Conservation (phyloP, 2,797 vertebrate genomes). For the Protonibea diacanthus region DNA sequence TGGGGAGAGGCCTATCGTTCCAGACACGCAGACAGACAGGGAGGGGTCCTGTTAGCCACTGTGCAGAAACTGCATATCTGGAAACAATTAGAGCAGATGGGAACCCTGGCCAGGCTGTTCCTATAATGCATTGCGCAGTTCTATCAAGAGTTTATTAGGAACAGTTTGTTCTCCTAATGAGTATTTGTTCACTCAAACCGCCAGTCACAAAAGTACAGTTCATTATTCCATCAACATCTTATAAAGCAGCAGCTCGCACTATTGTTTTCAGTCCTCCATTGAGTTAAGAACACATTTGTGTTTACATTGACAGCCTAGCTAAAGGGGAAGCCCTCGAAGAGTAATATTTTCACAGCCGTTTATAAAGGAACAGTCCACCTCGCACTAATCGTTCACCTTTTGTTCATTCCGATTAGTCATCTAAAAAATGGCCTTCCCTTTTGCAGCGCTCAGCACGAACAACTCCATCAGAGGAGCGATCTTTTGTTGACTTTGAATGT, state of each 20-base stretch:
- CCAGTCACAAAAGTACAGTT: constrained; percentile 18
- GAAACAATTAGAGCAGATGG: constrained; percentile 79
- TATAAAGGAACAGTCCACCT: constrained; percentile 28
- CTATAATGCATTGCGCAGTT: constrained; percentile 51
- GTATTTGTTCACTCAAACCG: constrained; percentile 32
- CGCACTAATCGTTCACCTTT: constrained; percentile 51
- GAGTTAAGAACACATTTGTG: constrained; percentile 40
- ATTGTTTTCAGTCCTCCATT: constrained; percentile 32
- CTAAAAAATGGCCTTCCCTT: constrained; percentile 57
- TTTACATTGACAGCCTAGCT: constrained; percentile 45
- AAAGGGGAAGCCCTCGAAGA: constrained; percentile 43
- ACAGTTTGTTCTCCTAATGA: constrained; percentile 39
- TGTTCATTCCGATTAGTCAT: constrained; percentile 58
- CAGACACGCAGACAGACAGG: constrained; percentile 79
- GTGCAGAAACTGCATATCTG: constrained; percentile 78
- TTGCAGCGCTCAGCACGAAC: constrained; percentile 60
- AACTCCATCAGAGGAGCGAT: constrained; percentile 37
- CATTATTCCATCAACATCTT: constrained; percentile 23
- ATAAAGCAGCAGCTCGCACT: constrained; percentile 4
- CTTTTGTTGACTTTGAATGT: constrained; percentile 61
- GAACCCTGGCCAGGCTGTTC: constrained; percentile 56
- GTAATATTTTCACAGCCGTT: constrained; percentile 71
- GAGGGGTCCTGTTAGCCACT: constrained; percentile 77
- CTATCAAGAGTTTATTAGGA: constrained; percentile 46
- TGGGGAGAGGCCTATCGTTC: constrained; percentile 69